Evolutionary conservation across 2,113 vertebrate genomes (phyloP).

Genomic region (Macquaria ambigua): DNA sequence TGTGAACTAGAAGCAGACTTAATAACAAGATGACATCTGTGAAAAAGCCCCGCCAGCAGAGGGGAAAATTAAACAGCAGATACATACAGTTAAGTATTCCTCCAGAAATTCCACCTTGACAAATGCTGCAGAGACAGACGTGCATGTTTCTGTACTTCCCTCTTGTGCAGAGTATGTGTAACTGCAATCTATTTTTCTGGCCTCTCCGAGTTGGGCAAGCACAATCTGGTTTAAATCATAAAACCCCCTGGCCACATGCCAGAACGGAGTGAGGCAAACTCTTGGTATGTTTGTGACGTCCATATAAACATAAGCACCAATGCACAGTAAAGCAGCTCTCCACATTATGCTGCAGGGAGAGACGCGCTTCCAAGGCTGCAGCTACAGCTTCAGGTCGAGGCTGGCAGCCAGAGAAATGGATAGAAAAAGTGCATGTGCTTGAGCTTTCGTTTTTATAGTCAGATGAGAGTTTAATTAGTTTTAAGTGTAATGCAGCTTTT

Average conservation of each 20-base stretch:
- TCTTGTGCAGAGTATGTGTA: constrained; percentile 83
- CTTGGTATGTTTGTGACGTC: constrained; percentile 76
- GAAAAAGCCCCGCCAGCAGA: constrained; percentile 47
- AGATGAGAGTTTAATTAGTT: constrained; percentile 30
- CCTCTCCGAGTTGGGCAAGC: constrained; percentile 66
- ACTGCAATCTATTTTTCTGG: constrained; percentile 81
- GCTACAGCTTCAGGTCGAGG: constrained; percentile 24
- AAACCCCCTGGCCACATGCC: constrained; percentile 75
- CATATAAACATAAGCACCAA: constrained; percentile 69
- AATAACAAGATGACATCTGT: constrained; percentile 50
- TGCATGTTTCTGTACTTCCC: constrained; percentile 70
- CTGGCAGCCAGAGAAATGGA: constrained; percentile 22
- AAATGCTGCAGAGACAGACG: constrained; percentile 41
- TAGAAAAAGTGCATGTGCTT: neutral
- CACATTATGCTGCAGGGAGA: constrained; percentile 38
- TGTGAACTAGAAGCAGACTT: constrained; percentile 38
- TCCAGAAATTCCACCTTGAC: constrained; percentile 41
- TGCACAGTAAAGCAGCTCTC: constrained; percentile 20
- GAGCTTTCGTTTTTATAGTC: constrained; percentile 6
- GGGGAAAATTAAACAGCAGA: constrained; percentile 21
- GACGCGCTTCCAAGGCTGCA: neutral
- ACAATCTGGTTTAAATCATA: constrained; percentile 87
- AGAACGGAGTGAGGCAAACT: constrained; percentile 73
- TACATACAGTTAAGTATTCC: constrained; percentile 13
- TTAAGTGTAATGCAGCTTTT: neutral